Evolutionary conservation across 92 coral and sea anemone genomes (phyloP).

Genomic region (Porites cylindrica): DNA sequence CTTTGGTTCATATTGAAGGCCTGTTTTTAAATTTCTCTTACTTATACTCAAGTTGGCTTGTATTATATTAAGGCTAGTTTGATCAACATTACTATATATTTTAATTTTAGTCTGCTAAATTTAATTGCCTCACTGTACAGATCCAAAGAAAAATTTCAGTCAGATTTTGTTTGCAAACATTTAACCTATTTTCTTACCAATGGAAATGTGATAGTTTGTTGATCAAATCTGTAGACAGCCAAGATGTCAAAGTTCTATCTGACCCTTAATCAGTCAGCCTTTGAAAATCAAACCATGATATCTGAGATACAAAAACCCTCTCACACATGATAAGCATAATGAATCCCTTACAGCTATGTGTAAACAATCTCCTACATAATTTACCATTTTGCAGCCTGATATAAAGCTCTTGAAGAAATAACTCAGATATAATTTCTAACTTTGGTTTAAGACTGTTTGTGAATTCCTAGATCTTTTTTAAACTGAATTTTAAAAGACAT

Average conservation of each 20-base stretch:
- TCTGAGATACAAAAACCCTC: not conserved
- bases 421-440: too few relatives aligned
- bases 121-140: not conserved
- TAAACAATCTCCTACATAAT: too few relatives aligned
- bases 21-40: too few relatives aligned
- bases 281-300: not conserved
- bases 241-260: not conserved
- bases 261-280: not conserved
- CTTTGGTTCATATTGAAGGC: too few relatives aligned
- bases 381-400: too few relatives aligned
- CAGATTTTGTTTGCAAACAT: slow-evolving; percentile 16
- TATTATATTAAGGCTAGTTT: not conserved
- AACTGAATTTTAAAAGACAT: too few relatives aligned
- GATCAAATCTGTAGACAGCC: not conserved
- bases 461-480: too few relatives aligned
- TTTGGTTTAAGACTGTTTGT: too few relatives aligned
- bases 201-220: slow-evolving; percentile 18
- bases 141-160: not conserved
- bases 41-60: too few relatives aligned
- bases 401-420: too few relatives aligned
- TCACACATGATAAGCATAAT: too few relatives aligned
- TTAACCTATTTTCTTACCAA: not conserved
- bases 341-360: too few relatives aligned
- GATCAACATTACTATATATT: not conserved
- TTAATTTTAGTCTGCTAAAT: not conserved